Conservation (phyloP, 2,113 vertebrate species). For the Nibea coibor region DNA sequence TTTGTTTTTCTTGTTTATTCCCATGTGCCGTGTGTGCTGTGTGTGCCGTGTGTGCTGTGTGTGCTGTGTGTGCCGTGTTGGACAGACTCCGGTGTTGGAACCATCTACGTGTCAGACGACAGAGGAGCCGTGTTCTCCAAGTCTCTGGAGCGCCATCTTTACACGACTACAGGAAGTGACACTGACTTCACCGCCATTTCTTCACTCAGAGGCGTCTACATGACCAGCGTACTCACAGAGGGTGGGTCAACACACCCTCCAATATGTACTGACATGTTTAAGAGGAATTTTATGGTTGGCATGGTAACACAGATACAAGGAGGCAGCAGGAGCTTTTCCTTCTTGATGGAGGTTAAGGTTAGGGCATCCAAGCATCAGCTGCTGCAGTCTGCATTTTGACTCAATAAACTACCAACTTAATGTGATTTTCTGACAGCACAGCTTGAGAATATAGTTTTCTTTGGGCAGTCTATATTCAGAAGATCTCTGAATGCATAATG, state of each 20-base stretch:
- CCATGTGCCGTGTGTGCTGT: neutral
- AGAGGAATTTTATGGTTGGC: neutral
- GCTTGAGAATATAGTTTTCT: neutral
- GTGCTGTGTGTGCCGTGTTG: neutral
- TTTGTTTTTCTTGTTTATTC: neutral
- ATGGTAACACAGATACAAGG: too few species aligned
- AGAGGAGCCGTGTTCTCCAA: constrained; percentile 94
- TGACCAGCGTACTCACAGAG: constrained; percentile 90
- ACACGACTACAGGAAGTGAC: constrained; percentile 90
- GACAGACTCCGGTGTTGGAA: constrained; percentile 90
- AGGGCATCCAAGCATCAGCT: neutral
- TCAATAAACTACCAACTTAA: neutral
- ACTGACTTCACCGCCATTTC: constrained; percentile 93
- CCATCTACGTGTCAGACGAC: constrained; percentile 94
- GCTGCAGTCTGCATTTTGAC: neutral
- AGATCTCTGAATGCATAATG: neutral
- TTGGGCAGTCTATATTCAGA: neutral
- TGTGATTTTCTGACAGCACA: too few species aligned
- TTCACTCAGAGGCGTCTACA: constrained; percentile 92
- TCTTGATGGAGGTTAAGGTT: neutral
- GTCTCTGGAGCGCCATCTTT: constrained; percentile 93
- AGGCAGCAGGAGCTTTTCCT: too few species aligned
- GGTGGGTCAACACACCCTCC: constrained; percentile 76
- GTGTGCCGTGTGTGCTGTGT: neutral
- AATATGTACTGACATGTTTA: neutral